Evolutionary conservation across 2,888 invertebrate genomes (phyloP).

Genomic region (Patella pellucida): DNA sequence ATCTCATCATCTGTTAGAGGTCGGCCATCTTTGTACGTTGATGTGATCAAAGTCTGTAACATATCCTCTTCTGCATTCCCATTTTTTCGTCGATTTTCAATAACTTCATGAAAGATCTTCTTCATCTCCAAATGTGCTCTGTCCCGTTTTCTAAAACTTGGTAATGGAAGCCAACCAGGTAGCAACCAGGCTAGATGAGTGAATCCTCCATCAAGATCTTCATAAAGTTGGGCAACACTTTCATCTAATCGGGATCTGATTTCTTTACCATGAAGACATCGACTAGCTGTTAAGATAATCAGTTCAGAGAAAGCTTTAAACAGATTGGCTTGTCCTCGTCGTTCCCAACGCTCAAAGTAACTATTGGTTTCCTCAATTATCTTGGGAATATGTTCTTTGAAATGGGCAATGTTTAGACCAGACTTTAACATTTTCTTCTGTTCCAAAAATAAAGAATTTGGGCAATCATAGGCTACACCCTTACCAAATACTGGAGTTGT

Average conservation of each 20-base stretch:
- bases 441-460: constrained; percentile 61
- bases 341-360: constrained; percentile 60
- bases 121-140: constrained; percentile 58
- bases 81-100: constrained; percentile 40
- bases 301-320: constrained; percentile 62
- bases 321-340: constrained; percentile 53
- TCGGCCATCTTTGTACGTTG: constrained; percentile 61
- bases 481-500: constrained; percentile 65
- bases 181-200: constrained; percentile 60
- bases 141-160: constrained; percentile 60
- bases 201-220: constrained; percentile 64
- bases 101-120: constrained; percentile 56
- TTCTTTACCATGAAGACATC: constrained; percentile 64
- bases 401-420: constrained; percentile 62
- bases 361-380: constrained; percentile 57
- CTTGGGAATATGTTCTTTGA: constrained; percentile 55
- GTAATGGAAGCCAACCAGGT: constrained; percentile 64
- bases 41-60: constrained; percentile 61
- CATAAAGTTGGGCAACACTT: constrained; percentile 58
- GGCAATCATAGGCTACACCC: constrained; percentile 65
- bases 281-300: constrained; percentile 64
- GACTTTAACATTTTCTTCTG: constrained; percentile 67
- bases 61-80: constrained; percentile 50
- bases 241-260: constrained; percentile 54
- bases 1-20: constrained; percentile 62